Evolutionary conservation across 2,888 invertebrate species (phyloP).

Genomic region (Lingula anatina): DNA sequence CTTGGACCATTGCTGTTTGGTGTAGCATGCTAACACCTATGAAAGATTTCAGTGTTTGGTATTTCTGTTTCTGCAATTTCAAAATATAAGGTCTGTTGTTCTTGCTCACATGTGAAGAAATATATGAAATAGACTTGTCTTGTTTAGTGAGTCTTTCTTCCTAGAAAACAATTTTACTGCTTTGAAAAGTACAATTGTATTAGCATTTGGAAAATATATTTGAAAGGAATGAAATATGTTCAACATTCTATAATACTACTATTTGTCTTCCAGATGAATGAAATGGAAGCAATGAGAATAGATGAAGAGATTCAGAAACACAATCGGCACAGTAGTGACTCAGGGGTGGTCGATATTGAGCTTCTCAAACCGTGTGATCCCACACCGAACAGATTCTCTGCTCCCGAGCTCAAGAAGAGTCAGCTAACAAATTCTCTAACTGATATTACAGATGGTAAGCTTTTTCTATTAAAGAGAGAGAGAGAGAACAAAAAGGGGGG

Average conservation of each 20-base stretch:
- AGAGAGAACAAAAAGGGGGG: no score
- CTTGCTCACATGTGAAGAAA: no score
- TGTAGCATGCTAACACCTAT: neutral
- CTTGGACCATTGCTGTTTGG: neutral
- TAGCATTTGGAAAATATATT: no score
- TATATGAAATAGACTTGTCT: no score
- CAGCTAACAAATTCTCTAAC: conserved; percentile 91
- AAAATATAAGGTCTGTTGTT: neutral
- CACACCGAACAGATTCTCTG: conserved; percentile 54
- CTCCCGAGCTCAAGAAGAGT: conserved; percentile 46
- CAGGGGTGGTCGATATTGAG: conserved; percentile 70
- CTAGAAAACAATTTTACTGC: no score
- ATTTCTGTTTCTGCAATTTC: neutral
- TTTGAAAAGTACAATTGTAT: no score
- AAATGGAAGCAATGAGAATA: conserved; percentile 93
- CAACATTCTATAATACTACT: no score
- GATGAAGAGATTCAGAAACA: conserved; percentile 88
- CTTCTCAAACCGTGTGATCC: conserved; percentile 53
- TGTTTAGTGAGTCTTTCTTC: no score
- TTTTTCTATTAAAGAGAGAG: no score
- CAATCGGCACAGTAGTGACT: conserved; percentile 69
- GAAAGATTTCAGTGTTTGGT: neutral
- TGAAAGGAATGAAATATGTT: no score
- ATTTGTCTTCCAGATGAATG: conserved; percentile 92
- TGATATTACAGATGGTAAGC: conserved; percentile 76